phyloP scores from a whole-genome alignment of 2,113 vertebrate genomes.

The Bufo gargarizans region DNA sequence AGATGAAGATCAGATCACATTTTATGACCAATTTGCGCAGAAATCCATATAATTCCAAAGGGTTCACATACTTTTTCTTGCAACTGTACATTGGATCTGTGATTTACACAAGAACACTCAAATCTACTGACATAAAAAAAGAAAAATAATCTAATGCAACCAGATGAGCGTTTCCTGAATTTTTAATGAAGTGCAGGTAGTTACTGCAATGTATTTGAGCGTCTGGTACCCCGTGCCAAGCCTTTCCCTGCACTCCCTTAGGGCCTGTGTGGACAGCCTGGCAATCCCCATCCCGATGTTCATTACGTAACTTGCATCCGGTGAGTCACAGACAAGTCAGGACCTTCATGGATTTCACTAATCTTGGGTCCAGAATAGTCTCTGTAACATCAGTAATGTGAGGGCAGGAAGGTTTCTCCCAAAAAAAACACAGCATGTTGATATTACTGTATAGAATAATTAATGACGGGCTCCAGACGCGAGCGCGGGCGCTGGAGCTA shows the following conservation, averaged over 20 bases:
- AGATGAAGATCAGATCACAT: too few species aligned
- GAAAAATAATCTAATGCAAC: too few species aligned
- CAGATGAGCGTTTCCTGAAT: too few species aligned
- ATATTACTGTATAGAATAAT: background rate
- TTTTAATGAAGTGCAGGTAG: too few species aligned
- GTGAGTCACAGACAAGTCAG: background rate
- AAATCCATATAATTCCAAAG: too few species aligned
- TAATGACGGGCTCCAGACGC: background rate
- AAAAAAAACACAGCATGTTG: background rate
- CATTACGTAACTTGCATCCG: background rate
- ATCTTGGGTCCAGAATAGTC: background rate
- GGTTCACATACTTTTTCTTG: too few species aligned
- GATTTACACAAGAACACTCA: too few species aligned
- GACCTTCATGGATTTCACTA: background rate
- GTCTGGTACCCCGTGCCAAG: too few species aligned
- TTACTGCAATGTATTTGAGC: too few species aligned
- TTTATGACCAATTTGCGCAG: too few species aligned
- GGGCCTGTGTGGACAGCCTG: background rate
- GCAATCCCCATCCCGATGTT: background rate
- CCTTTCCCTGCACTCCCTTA: background rate
- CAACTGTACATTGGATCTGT: too few species aligned
- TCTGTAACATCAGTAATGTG: background rate
- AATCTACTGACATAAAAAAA: too few species aligned
- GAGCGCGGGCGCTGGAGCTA: background rate
- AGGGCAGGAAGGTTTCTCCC: background rate